Percentiles rank a stretch among this genome's conserved stretches.
Evolutionary conservation across 2,113 vertebrate genomes (phyloP).

Genomic region (Marcusenius ussheri): DNA sequence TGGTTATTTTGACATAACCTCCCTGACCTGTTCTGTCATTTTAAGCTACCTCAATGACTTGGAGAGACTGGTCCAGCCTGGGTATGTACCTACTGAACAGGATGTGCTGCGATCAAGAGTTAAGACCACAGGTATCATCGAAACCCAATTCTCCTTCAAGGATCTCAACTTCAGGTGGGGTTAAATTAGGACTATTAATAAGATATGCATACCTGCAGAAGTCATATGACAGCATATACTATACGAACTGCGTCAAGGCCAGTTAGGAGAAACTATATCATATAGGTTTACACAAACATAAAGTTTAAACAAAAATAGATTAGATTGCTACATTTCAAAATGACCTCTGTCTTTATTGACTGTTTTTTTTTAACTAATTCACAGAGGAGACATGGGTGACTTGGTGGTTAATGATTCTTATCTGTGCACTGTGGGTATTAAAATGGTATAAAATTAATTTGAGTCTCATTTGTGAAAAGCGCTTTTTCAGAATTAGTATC

Average conservation of each 20-base stretch:
- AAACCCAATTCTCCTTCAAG: slow-evolving; percentile 88
- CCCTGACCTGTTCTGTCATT: slow-evolving; percentile 6
- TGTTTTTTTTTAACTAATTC: background rate
- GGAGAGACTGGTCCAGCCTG: slow-evolving; percentile 78
- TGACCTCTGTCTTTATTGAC: background rate
- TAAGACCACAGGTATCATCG: slow-evolving; percentile 95
- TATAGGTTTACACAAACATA: background rate
- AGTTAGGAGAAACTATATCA: background rate
- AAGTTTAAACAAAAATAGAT: background rate
- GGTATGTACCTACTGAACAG: slow-evolving; percentile 92
- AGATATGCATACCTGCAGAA: background rate
- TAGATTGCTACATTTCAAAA: background rate
- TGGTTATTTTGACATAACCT: background rate
- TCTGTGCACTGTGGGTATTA: background rate
- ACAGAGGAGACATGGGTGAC: background rate
- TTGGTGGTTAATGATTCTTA: background rate
- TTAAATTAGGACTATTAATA: background rate
- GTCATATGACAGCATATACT: background rate
- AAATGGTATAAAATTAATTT: background rate
- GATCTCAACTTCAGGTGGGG: slow-evolving; percentile 91
- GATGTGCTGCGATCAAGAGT: slow-evolving; percentile 91
- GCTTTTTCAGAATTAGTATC: background rate
- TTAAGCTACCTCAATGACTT: slow-evolving; percentile 85
- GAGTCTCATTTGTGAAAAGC: background rate
- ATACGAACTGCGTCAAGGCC: background rate